Percentiles rank a stretch among this genome's conserved stretches.
phyloP scores from a whole-genome alignment of 2,113 vertebrate species.

The Gadus macrocephalus region DNA sequence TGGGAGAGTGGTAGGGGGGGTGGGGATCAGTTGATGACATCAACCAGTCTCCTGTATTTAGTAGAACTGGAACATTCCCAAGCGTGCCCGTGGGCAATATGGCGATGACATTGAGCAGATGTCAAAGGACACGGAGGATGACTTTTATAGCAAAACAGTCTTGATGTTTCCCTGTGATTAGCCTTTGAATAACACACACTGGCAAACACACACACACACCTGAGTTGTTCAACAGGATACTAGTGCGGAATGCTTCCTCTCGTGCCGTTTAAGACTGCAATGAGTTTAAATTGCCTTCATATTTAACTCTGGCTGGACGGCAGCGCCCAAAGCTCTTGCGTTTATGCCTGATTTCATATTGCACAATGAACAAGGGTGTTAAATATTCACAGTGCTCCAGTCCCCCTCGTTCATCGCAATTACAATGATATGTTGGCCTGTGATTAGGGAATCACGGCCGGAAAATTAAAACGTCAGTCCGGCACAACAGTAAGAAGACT shows the following conservation, averaged over 20 bases:
- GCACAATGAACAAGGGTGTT: constrained; percentile 21
- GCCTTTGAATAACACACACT: no score
- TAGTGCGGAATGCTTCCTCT: no score
- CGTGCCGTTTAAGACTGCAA: no score
- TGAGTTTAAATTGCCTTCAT: no score
- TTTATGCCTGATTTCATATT: constrained; percentile 22
- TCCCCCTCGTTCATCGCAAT: constrained; percentile 40
- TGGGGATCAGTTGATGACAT: constrained; percentile 11
- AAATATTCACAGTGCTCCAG: constrained; percentile 22
- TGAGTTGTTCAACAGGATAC: no score
- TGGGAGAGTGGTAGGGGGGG: background rate
- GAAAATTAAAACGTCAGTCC: constrained; percentile 51
- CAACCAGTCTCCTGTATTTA: background rate
- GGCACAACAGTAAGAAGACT: constrained; percentile 42
- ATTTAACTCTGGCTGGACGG: background rate
- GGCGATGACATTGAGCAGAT: no score
- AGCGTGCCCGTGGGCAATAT: no score
- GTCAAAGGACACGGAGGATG: no score
- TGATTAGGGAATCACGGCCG: constrained; percentile 42
- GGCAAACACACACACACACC: no score
- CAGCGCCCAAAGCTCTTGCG: constrained; percentile 11
- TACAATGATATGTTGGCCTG: constrained; percentile 49
- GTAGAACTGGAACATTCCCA: no score
- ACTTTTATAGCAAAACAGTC: no score
- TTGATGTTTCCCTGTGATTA: no score